Base-by-base conservation (phyloP, 1,140 invertebrate genomes). In the Forficula auricularia region DNA sequence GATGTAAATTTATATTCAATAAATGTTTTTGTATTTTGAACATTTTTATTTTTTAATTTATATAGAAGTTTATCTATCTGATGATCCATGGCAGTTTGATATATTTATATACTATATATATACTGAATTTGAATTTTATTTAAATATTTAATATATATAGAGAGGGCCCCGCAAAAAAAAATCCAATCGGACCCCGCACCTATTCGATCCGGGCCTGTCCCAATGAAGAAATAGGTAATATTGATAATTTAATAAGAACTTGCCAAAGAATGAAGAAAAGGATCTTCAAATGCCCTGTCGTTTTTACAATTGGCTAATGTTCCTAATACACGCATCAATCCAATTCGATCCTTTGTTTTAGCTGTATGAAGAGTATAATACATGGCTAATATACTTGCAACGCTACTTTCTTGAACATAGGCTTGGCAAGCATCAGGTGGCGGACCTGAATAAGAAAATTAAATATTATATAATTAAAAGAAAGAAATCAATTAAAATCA, bases 281-380 rank as follows among this genome's bases (percentile, higher is more conserved):
- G 89, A 68, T 96, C 90, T 60, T 92, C 87, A 62, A 89, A 94
- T 3, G 89, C 84, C 44, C 86, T 66, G 53, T 92, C 86, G 54
- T 82, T 82, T 58, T 91, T 85, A 61, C 86, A 92, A 52, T 82
- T 85, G 4, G 88, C 80, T 15, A 96, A 62, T 40, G 84, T 84
- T 9, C 85, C 85, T 12, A 96, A 60, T 20, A 95, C 82, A 55
- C 90, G 64, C 59, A 90, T 76, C 9, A 94, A 64, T 2, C 84
- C 89, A 40, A 82, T 75, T 43, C 80, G 72, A 63, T 95, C 90
- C 55, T 82, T 77, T 12, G 72, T 60, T 51, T 81, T 77, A 2
- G 82, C 80, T 30, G 79, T 77, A 57, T 94, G 86, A 10, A 95
- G 63, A 0, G 88, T 85, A 56, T 96, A 95, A 61, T 96, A 95